Evolutionary conservation across 2,888 invertebrate species (phyloP).

Genomic region (Parnassius orleans): DNA sequence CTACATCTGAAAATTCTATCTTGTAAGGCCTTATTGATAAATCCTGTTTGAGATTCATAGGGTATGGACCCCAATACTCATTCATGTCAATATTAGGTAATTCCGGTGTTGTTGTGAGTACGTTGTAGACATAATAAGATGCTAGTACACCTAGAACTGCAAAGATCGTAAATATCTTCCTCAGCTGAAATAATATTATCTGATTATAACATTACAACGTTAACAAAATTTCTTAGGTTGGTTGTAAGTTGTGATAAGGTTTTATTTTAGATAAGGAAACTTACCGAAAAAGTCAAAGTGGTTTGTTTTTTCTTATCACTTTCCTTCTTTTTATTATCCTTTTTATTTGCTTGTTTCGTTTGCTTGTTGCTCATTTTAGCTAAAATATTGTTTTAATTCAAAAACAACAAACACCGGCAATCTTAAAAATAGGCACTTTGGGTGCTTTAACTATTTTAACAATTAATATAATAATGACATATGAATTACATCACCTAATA

Average conservation of each 20-base stretch:
- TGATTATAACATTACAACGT: neutral
- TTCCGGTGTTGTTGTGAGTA: slow-evolving; percentile 37
- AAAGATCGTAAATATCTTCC: slow-evolving; percentile 33
- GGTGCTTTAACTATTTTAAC: too few relatives aligned
- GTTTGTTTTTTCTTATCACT: slow-evolving; percentile 27
- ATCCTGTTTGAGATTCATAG: slow-evolving; percentile 65
- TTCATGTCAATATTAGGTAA: slow-evolving; percentile 55
- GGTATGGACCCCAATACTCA: slow-evolving; percentile 83
- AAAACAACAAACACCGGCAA: too few relatives aligned
- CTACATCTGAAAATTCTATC: slow-evolving; percentile 82
- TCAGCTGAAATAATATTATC: slow-evolving; percentile 36
- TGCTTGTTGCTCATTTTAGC: slow-evolving; percentile 29
- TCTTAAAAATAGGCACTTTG: too few relatives aligned
- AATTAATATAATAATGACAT: too few relatives aligned
- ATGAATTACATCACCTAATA: too few relatives aligned
- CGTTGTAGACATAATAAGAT: slow-evolving; percentile 39
- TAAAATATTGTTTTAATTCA: too few relatives aligned
- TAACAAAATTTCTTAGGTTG: too few relatives aligned
- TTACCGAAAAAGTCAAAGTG: slow-evolving; percentile 29
- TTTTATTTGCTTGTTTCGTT: slow-evolving; percentile 30
- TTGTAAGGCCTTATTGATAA: slow-evolving; percentile 79
- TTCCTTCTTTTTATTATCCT: slow-evolving; percentile 25
- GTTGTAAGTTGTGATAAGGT: too few relatives aligned
- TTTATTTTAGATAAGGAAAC: slow-evolving; percentile 7
- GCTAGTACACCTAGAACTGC: slow-evolving; percentile 31